These are phyloP conservation scores for Chiroxiphia lanceolata DNA, from an alignment of 2,797 vertebrate species.

Conservation along the genomic window DNA sequence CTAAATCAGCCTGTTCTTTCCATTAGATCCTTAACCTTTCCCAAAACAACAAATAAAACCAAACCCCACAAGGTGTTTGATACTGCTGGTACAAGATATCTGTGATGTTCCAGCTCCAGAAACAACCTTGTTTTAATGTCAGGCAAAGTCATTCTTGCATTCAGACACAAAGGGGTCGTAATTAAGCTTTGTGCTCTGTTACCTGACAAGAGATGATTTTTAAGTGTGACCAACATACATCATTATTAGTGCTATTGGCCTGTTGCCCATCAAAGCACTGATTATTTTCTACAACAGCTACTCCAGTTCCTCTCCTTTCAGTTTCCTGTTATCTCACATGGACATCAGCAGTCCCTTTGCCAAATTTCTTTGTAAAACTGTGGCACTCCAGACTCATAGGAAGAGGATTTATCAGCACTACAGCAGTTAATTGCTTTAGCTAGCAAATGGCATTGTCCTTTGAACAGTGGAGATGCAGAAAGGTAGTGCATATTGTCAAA, in stretches of 20 bases:
- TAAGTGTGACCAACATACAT: not conserved
- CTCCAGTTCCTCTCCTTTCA: slow-evolving; percentile 22
- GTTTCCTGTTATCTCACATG: slow-evolving; percentile 28
- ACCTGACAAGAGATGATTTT: slow-evolving; percentile 13
- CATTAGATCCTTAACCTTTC: not conserved
- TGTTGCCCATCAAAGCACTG: slow-evolving; percentile 35
- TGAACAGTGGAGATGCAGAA: not conserved
- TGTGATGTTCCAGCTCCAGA: not conserved
- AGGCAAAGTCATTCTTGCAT: not conserved
- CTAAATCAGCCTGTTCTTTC: not conserved
- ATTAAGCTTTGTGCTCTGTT: slow-evolving; percentile 6
- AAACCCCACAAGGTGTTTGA: not conserved
- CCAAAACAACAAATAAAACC: not conserved
- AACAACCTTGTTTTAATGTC: not conserved
- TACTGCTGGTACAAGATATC: not conserved
- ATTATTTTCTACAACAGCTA: slow-evolving; percentile 33
- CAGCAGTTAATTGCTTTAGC: slow-evolving; percentile 36
- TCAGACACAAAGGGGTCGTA: not conserved
- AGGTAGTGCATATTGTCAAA: not conserved
- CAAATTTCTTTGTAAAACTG: slow-evolving; percentile 11
- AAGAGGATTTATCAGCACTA: slow-evolving; percentile 26
- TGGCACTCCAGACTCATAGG: not conserved
- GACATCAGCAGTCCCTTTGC: slow-evolving; percentile 29
- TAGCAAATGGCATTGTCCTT: slow-evolving; percentile 19
- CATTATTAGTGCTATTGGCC: slow-evolving; percentile 36